Percentiles rank a stretch among this genome's conserved stretches.
These are phyloP conservation scores for Rhinophrynus dorsalis DNA, from an alignment of 2,797 vertebrate genomes.

Conservation along the genomic window DNA sequence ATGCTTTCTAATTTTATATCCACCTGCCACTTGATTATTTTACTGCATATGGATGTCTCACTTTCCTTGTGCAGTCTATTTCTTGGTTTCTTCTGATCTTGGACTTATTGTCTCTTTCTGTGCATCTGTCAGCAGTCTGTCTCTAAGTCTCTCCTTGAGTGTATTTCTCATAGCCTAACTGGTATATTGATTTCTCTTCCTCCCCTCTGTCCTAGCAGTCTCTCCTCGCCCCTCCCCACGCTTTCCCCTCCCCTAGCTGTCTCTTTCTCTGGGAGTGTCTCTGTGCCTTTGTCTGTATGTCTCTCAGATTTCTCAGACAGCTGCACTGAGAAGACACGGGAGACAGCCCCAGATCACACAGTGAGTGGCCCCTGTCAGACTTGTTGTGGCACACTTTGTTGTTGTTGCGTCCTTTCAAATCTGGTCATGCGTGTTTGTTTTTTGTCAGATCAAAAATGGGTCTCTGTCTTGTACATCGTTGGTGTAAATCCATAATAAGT, in stretches of 20 bases:
- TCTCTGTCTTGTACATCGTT: neutral
- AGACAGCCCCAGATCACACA: constrained; percentile 8
- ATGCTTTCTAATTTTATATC: no score
- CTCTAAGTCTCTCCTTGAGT: neutral
- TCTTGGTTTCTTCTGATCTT: no score
- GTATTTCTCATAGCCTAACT: no score
- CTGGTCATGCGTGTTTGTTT: neutral
- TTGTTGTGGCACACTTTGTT: neutral
- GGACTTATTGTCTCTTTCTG: no score
- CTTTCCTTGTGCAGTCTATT: neutral
- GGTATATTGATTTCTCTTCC: no score
- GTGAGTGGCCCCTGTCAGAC: constrained; percentile 18
- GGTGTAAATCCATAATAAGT: neutral
- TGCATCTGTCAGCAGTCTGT: no score
- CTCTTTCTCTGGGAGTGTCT: constrained; percentile 45
- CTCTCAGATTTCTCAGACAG: constrained; percentile 41
- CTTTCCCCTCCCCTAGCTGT: constrained; percentile 33
- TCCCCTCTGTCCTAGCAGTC: neutral
- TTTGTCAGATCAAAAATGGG: neutral
- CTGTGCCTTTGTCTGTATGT: constrained; percentile 44
- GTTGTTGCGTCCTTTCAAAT: neutral
- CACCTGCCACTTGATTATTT: no score
- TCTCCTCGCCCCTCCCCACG: neutral
- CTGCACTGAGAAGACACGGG: constrained; percentile 27
- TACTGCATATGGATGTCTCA: no score